These are phyloP conservation scores for Zele albiditarsus DNA, from an alignment of 2,888 invertebrate species.

Conservation along the genomic window DNA sequence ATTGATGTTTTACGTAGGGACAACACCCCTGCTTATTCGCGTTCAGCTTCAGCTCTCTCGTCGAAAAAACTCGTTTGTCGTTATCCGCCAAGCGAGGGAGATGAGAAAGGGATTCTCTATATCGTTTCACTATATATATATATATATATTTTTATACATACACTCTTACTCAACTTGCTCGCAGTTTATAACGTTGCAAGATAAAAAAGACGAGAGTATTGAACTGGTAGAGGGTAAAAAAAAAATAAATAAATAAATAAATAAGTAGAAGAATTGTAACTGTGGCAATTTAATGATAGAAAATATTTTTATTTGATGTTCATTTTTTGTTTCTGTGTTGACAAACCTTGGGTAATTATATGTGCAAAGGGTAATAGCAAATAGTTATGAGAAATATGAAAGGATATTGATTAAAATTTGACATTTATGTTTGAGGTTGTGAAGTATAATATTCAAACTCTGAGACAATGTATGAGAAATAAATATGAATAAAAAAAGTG, in stretches of 20 bases:
- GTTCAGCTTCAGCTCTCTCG: slow-evolving; percentile 7
- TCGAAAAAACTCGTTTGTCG: slow-evolving; percentile 33
- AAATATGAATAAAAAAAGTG: too few species aligned
- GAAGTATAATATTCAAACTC: too few species aligned
- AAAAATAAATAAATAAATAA: not conserved
- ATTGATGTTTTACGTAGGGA: slow-evolving; percentile 22
- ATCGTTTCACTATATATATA: not conserved
- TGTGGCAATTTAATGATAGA: not conserved
- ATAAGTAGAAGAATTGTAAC: not conserved
- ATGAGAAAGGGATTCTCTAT: slow-evolving; percentile 38
- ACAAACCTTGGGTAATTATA: not conserved
- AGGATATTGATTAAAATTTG: not conserved
- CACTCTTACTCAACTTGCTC: not conserved
- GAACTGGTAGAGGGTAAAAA: not conserved
- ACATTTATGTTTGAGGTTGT: not conserved
- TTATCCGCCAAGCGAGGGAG: slow-evolving; percentile 40
- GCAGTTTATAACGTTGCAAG: not conserved
- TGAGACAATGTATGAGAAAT: too few species aligned
- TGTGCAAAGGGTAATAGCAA: not conserved
- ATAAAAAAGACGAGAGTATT: not conserved
- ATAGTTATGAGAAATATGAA: not conserved
- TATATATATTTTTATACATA: not conserved
- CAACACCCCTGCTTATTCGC: slow-evolving; percentile 35
- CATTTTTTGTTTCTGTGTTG: not conserved
- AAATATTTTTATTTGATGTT: not conserved